These are phyloP conservation scores for Gobius niger DNA, from an alignment of 2,113 vertebrate species.

Conservation along the genomic window DNA sequence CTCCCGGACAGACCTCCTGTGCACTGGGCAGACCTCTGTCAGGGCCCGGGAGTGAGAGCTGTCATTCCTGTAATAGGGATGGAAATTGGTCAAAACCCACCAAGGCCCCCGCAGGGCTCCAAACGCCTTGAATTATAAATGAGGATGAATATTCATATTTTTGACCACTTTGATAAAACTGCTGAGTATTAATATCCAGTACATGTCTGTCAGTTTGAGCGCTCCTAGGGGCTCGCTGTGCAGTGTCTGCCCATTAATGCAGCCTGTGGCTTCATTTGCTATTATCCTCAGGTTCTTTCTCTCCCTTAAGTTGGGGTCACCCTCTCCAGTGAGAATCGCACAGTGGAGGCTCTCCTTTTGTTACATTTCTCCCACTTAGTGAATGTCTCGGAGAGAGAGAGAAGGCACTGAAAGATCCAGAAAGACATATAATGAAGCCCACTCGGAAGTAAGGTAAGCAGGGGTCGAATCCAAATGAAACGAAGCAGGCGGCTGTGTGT, in stretches of 20 bases:
- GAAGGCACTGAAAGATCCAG: slow-evolving; percentile 60
- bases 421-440: slow-evolving; percentile 81
- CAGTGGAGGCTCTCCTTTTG: slow-evolving; percentile 76
- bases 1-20: slow-evolving; percentile 88
- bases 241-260: slow-evolving; percentile 85
- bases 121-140: slow-evolving; percentile 99
- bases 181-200: slow-evolving; percentile 93
- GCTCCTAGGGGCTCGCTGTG: slow-evolving; percentile 77
- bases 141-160: slow-evolving; percentile 99
- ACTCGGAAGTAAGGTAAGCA: slow-evolving; percentile 76
- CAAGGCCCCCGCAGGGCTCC: slow-evolving; percentile 86
- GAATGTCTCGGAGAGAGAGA: slow-evolving; percentile 44
- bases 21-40: slow-evolving; percentile 95
- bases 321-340: slow-evolving; percentile 75
- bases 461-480: slow-evolving; percentile 77
- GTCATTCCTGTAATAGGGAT: slow-evolving; percentile 95
- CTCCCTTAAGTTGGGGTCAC: slow-evolving; percentile 77
- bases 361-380: slow-evolving; percentile 75
- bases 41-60: slow-evolving; percentile 97
- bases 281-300: slow-evolving; percentile 85
- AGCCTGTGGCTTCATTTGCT: slow-evolving; percentile 84
- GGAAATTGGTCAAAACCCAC: slow-evolving; percentile 91
- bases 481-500: slow-evolving; percentile 63
- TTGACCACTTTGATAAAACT: slow-evolving; percentile 78
- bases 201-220: slow-evolving; percentile 94